phyloP scores from a whole-genome alignment of 2,113 vertebrate species.

The Naja naja region DNA sequence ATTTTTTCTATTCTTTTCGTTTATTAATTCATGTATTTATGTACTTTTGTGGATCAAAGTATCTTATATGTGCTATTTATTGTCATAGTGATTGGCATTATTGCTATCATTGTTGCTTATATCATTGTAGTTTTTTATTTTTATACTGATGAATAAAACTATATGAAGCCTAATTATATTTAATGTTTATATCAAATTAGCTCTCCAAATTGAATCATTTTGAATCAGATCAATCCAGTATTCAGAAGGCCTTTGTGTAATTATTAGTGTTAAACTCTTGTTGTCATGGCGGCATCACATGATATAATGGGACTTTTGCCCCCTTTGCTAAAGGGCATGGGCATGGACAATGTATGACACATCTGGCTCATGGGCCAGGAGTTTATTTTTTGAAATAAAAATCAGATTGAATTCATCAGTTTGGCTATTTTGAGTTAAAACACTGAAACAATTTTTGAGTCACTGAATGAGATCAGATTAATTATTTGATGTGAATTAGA shows the following conservation, averaged over 20 bases:
- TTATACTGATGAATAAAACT: neutral
- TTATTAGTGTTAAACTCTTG: no score
- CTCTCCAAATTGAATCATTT: neutral
- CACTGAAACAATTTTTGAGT: neutral
- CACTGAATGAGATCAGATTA: neutral
- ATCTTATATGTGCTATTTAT: neutral
- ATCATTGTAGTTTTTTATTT: neutral
- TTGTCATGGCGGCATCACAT: no score
- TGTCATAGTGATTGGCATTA: neutral
- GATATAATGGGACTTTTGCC: no score
- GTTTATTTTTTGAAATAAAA: neutral
- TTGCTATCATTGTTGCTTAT: neutral
- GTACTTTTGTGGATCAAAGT: neutral
- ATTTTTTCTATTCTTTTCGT: neutral
- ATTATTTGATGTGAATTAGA: neutral
- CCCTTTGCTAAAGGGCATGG: no score
- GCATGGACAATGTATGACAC: no score
- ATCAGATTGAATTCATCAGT: neutral
- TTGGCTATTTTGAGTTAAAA: neutral
- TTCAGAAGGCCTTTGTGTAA: neutral
- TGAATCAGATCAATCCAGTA: neutral
- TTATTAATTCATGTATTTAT: neutral
- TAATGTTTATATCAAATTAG: neutral
- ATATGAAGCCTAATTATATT: neutral
- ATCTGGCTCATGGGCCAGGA: no score